These are phyloP conservation scores for Mesorhabditis spiculigera DNA, from an alignment of 2,888 invertebrate genomes.

Conservation along the genomic window DNA sequence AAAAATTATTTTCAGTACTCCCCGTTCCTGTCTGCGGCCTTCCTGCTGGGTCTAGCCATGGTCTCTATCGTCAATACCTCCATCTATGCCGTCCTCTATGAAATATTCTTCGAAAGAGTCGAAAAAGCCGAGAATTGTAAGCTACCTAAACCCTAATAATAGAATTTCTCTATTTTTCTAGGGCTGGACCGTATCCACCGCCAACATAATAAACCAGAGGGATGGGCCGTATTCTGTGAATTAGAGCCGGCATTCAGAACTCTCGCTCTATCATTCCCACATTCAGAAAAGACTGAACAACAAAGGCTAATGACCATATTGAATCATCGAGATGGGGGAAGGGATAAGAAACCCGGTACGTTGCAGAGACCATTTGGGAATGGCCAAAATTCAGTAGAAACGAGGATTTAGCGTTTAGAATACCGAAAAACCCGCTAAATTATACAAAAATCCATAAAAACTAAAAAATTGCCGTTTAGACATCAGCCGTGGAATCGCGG, in stretches of 20 bases:
- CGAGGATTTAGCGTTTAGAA: not conserved
- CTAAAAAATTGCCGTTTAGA: no score
- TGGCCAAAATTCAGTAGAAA: not conserved
- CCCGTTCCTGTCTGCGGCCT: conserved; percentile 35
- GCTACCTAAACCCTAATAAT: not conserved
- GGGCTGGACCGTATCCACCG: conserved; percentile 26
- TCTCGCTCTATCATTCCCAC: conserved; percentile 36
- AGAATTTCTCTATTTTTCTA: not conserved
- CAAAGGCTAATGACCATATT: not conserved
- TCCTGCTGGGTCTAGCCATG: conserved; percentile 40
- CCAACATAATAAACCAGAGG: conserved; percentile 19
- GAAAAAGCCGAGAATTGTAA: conserved; percentile 21
- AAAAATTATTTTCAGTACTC: conserved; percentile 28
- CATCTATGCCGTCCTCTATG: conserved; percentile 38
- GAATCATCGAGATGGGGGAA: not conserved
- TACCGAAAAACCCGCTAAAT: not conserved
- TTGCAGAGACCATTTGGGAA: not conserved
- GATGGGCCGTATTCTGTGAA: conserved; percentile 26
- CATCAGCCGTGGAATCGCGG: no score
- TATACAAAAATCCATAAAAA: no score
- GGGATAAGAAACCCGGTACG: conserved; percentile 5
- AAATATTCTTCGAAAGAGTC: conserved; percentile 34
- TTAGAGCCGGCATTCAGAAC: conserved; percentile 34
- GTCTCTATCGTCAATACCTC: conserved; percentile 43
- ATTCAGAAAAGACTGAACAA: not conserved